These are phyloP conservation scores for Epicampocera succincta DNA, from an alignment of 2,888 invertebrate genomes.

Conservation along the genomic window DNA sequence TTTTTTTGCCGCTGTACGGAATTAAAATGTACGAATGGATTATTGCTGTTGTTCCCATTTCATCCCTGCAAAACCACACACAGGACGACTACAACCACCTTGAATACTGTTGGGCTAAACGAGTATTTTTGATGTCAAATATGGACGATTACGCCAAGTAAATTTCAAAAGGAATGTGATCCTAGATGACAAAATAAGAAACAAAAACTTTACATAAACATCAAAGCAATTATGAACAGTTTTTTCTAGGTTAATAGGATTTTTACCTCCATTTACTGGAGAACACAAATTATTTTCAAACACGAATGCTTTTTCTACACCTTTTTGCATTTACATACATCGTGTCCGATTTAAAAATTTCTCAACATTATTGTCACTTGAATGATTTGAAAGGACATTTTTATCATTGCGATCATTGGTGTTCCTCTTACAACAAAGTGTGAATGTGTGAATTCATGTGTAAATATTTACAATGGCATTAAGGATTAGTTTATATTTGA, in stretches of 20 bases:
- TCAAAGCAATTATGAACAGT: background rate
- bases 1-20: constrained; percentile 23
- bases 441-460: constrained; percentile 48
- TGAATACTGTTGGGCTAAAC: background rate
- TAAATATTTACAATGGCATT: constrained; percentile 36
- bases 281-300: too few species aligned
- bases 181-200: background rate
- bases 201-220: background rate
- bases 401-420: constrained; percentile 9
- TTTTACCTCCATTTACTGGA: too few species aligned
- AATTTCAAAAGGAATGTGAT: constrained; percentile 1
- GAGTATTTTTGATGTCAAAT: constrained; percentile 51
- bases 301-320: background rate
- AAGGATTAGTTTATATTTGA: constrained; percentile 23
- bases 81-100: constrained; percentile 3
- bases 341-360: constrained; percentile 18
- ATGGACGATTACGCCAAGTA: constrained; percentile 47
- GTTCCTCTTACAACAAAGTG: constrained; percentile 9
- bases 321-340: background rate
- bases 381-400: constrained; percentile 2
- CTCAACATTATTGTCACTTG: constrained; percentile 29
- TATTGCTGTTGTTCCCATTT: constrained; percentile 20
- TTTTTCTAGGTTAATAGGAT: too few species aligned
- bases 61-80: constrained; percentile 41
- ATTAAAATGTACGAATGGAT: constrained; percentile 63